Base-by-base conservation (phyloP, 2,888 invertebrate species). In the Gibbula magus region DNA sequence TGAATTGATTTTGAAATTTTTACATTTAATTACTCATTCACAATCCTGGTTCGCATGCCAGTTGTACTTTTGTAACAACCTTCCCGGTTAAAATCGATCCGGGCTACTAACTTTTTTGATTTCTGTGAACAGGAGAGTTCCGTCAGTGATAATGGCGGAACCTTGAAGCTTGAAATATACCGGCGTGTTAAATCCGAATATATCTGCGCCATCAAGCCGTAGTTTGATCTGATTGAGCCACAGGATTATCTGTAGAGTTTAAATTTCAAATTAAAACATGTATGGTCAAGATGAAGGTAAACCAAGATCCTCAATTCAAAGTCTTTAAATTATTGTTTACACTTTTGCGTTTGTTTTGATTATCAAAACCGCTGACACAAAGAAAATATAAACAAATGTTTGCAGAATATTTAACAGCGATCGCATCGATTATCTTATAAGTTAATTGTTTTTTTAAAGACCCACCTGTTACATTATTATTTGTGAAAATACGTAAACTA, bases 241-340 rank as follows among this genome's bases (percentile, higher is more conserved):
- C 32, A n/a, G 16, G 51, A n/a, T 32, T 25, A 16, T 18, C 25
- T 13, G 16, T 52, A 56, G 32, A 16, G 3, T 16, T 35, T 25
- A 7, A 20, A 52, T n/a, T 20, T 51, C 5, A 20, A 52, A 51
- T 29, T 35, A 73, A 16, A 86, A 25, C 56, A 88, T 88, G 88
- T 88, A 84, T 82, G 85, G 85, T n/a, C 87, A 86, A 79, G 88
- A 87, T 70, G 88, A 88, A 86, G 88, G 88, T 87, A 80, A 52
- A 35, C 54, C 18, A 20, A 18, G 29, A 16, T 18, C 35, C 35
- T 35, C 18, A 18, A 70, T 70, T 32, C 4, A 35, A 18, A 10
- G 10, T 16, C 4, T 61, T 61, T 13, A 13, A 61, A 22, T 20
- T 25, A 8, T 61, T 61, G 61, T 61, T 61, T 61, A 61, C 61